Evolutionary conservation across 2,888 invertebrate genomes (phyloP), one percentile per base, ranked within the genome.

Genomic region (Elmis aenea): DNA sequence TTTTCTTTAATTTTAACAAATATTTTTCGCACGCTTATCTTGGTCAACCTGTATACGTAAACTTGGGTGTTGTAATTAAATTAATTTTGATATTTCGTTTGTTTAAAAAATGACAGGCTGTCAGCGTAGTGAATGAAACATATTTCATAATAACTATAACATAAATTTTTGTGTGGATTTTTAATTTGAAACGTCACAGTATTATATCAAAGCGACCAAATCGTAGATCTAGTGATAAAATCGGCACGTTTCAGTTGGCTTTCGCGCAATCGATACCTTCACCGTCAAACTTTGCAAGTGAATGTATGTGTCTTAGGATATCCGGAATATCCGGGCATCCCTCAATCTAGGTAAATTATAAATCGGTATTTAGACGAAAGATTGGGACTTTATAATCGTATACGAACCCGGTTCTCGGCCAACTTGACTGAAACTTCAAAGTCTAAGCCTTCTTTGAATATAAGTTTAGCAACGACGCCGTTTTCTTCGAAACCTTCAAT

Each of bases 401-500:
- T 55, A 61, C 61, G 47, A 50, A 68, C 74, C 71, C 82, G 83
- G 54, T 80, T 78, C 45, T 77, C 75, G 1, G 84, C 83, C 21
- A 88, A 61, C 51, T 79, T 75, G 2, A 83, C 65, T 5, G 84
- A 81, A 39, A 83, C 57, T 58, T 87, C 84, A 3, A 82, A 76
- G 49, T 85, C 81, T 31, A 88, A 68, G 13, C 77, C 76, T 16
- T 76, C 70, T 5, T 73, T 70, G 38, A 78, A 75, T 1, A 85
- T 70, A 45, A 84, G 74, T 59, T 86, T 87, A 0, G 80, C 72
- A 1, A 85, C 80, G 5, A 84, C 69, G 0, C 87, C 87, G 53
- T 83, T 86, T 57, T 86, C 81, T 55, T 85, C 80, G 47, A 86
- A 82, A 3, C 82, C 81, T 52, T 79, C 76, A n/a, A 89, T 63